Evolutionary conservation across 2,113 vertebrate species (phyloP).

Genomic region (Poeciliopsis retropinna): DNA sequence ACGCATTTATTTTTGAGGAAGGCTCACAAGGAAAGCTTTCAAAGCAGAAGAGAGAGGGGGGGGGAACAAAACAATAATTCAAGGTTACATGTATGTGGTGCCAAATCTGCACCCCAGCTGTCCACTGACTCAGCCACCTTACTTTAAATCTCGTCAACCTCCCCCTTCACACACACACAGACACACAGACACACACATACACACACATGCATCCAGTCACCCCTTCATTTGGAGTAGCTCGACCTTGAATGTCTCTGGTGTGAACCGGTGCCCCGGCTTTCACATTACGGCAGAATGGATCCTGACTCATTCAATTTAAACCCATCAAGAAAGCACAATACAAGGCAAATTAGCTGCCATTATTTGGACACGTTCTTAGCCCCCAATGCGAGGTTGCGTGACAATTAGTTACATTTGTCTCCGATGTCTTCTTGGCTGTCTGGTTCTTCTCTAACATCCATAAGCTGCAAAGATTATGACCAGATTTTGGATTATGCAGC

Average conservation of each 20-base stretch:
- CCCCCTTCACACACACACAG: not conserved
- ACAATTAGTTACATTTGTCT: conserved; percentile 68
- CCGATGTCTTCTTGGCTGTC: conserved; percentile 21
- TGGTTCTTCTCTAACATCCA: conserved; percentile 6
- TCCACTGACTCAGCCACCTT: conserved; percentile 68
- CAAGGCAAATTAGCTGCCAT: conserved; percentile 69
- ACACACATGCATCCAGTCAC: conserved; percentile 25
- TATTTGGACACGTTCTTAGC: conserved; percentile 63
- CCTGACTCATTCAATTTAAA: conserved; percentile 75
- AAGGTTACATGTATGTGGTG: conserved; percentile 62
- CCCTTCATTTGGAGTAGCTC: conserved; percentile 53
- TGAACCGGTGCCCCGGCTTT: conserved; percentile 67
- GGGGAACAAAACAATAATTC: conserved; percentile 51
- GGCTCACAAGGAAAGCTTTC: conserved; percentile 52
- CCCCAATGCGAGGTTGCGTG: conserved; percentile 54
- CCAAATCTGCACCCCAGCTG: conserved; percentile 37
- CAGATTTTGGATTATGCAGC: not conserved
- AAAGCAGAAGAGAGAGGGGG: conserved; percentile 12
- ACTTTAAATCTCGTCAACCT: conserved; percentile 64
- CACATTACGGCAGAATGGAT: conserved; percentile 69
- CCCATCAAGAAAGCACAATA: conserved; percentile 68
- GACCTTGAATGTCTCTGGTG: conserved; percentile 66
- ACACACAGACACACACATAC: no score
- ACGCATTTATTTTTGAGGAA: conserved; percentile 40
- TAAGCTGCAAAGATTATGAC: not conserved